phyloP scores from a whole-genome alignment of 1,140 invertebrate genomes.

The Papilio aristodemus region DNA sequence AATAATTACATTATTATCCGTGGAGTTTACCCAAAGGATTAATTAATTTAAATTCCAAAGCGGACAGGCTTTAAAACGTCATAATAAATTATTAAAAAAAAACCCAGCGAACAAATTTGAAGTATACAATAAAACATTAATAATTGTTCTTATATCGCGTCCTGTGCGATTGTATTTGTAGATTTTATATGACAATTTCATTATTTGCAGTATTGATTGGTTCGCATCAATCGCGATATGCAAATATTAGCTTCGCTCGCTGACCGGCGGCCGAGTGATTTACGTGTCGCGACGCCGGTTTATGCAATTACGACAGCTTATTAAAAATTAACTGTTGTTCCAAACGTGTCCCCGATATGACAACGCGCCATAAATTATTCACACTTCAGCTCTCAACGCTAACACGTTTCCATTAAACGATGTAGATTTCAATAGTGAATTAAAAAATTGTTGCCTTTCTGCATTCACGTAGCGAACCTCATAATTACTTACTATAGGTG shows the following conservation, averaged over 20 bases:
- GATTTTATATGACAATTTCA: constrained; percentile 74
- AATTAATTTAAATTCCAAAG: constrained; percentile 25
- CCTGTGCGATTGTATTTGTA: constrained; percentile 64
- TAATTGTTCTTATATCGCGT: constrained; percentile 64
- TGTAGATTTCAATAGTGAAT: constrained; percentile 3
- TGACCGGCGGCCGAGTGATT: constrained; percentile 66
- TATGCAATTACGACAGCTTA: constrained; percentile 76
- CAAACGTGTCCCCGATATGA: constrained; percentile 36
- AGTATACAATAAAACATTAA: constrained; percentile 52
- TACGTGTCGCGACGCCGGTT: constrained; percentile 68
- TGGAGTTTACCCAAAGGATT: constrained; percentile 11
- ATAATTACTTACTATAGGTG: constrained; percentile 18
- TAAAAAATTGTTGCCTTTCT: background rate
- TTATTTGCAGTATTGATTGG: constrained; percentile 79
- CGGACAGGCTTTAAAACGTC: constrained; percentile 4
- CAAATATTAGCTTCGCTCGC: constrained; percentile 75
- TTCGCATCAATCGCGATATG: constrained; percentile 78
- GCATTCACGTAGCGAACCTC: background rate
- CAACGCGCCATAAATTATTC: constrained; percentile 27
- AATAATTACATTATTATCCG: constrained; percentile 16
- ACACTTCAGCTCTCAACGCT: constrained; percentile 5
- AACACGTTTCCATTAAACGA: background rate
- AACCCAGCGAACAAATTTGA: constrained; percentile 12
- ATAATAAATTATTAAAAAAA: constrained; percentile 19
- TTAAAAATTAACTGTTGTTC: constrained; percentile 67